Conservation (phyloP, 2,113 vertebrate genomes). For the Morone chrysops region DNA sequence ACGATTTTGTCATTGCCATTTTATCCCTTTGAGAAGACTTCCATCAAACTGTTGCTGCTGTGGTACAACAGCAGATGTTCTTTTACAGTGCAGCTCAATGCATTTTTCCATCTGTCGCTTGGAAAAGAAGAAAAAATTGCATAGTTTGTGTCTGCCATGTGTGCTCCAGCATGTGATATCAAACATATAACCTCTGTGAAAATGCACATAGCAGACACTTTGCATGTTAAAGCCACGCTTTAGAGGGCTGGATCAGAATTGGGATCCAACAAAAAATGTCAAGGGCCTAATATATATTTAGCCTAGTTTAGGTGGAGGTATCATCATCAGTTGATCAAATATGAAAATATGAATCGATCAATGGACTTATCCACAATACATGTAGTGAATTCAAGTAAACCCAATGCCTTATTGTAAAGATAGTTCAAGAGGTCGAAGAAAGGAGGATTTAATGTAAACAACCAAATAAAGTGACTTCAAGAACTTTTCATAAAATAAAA, state of each 20-base stretch:
- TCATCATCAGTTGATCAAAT: not conserved
- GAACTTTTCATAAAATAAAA: not conserved
- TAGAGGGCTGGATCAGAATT: not conserved
- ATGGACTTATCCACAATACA: not conserved
- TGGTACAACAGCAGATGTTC: not conserved
- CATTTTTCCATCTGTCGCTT: constrained; percentile 2
- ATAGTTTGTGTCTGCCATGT: not conserved
- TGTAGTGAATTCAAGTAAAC: not conserved
- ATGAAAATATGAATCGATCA: not conserved
- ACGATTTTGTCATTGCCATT: not conserved
- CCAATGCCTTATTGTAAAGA: not conserved
- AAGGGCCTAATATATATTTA: not conserved
- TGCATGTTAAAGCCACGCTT: not conserved
- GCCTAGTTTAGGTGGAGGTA: not conserved
- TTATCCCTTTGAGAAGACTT: not conserved
- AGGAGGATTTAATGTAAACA: not conserved
- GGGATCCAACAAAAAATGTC: not conserved
- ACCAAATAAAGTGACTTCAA: not conserved
- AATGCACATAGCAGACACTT: not conserved
- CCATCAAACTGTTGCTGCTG: not conserved
- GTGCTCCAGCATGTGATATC: not conserved
- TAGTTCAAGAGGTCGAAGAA: not conserved
- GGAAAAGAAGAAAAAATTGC: not conserved
- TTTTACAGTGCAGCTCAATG: constrained; percentile 2
- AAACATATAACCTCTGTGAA: not conserved